Percentiles rank a stretch among this genome's conserved stretches.
phyloP scores from a whole-genome alignment of 2,113 vertebrate genomes.

The Shinisaurus crocodilurus region DNA sequence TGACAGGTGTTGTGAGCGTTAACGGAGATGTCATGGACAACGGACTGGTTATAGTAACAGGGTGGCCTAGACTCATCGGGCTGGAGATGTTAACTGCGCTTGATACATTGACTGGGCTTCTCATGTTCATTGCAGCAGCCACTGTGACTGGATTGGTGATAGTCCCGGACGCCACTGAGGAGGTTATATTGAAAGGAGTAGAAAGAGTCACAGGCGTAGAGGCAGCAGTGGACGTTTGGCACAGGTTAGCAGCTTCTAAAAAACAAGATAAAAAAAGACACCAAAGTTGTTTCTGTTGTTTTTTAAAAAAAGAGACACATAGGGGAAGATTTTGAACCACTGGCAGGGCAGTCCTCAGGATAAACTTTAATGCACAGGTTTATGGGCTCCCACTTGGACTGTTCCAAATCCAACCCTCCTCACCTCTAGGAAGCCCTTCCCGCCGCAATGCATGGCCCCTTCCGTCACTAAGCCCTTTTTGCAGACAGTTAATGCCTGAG shows the following conservation, averaged over 20 bases:
- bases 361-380: not conserved
- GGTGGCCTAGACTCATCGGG: slow-evolving; percentile 93
- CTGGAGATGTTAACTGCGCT: slow-evolving; percentile 96
- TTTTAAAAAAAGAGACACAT: not conserved
- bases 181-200: slow-evolving; percentile 94
- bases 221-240: slow-evolving; percentile 89
- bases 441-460: not conserved
- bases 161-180: slow-evolving; percentile 91
- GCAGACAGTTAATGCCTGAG: not conserved
- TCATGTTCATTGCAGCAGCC: slow-evolving; percentile 97
- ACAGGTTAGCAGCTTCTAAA: slow-evolving; percentile 93
- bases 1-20: slow-evolving; percentile 92
- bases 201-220: slow-evolving; percentile 97
- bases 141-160: slow-evolving; percentile 93
- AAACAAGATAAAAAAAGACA: slow-evolving; percentile 75
- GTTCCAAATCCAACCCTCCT: slow-evolving; percentile 4
- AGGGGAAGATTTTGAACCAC: not conserved
- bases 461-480: not conserved
- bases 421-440: not conserved
- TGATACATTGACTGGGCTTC: slow-evolving; percentile 87
- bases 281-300: not conserved
- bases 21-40: slow-evolving; percentile 89
- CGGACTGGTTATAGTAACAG: slow-evolving; percentile 93
- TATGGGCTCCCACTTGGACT: not conserved
- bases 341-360: not conserved